Evolutionary conservation across 2,113 vertebrate species (phyloP), one percentile per base, ranked within the genome.

Genomic region (Hippopotamus amphibius): DNA sequence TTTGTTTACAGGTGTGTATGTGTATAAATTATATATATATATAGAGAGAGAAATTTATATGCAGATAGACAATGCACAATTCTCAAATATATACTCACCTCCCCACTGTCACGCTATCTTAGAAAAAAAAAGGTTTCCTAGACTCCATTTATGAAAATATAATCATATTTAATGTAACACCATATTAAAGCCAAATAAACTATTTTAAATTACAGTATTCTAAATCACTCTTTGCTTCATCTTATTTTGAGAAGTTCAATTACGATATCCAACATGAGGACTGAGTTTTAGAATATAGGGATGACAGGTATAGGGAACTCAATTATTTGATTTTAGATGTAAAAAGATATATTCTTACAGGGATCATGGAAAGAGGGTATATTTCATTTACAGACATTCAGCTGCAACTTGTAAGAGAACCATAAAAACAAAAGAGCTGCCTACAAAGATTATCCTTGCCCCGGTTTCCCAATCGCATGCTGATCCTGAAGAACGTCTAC

Each of bases 191-290:
- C 17, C 26, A 96, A 83, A 92, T 33, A 87, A 81, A 53, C 22
- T 63, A 95, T 94, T 91, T 95, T 21, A 81, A 88, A 81, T 65
- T 68, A 33, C 15, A 80, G 33, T 87, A 53, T 81, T 95, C 22
- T 68, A 84, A 88, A 87, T 74, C 24, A 46, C 30, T 65, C 66
- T 88, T 94, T 72, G 76, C 41, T 55, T 91, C 24, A 22, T 71
- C 7, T 94, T 48, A 88, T 79, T 95, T 88, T 12, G 59, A 55
- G 13, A 66, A 90, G 22, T 88, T 85, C 43, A 84, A 72, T 74
- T 94, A 41, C 43, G 96, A 48, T 65, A 80, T 89, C 63, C 21
- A 92, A 7, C 43, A 37, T 63, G 33, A 77, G 10, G 41, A 55
- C n/a, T 13, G 6, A 55, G 3, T 43, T 90, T 93, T 7, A 72